A percentile compares a stretch with the other conserved stretches of the same genome.
Evolutionary conservation across 2,113 vertebrate species (phyloP).

Genomic region (Mastomys natalensis): DNA sequence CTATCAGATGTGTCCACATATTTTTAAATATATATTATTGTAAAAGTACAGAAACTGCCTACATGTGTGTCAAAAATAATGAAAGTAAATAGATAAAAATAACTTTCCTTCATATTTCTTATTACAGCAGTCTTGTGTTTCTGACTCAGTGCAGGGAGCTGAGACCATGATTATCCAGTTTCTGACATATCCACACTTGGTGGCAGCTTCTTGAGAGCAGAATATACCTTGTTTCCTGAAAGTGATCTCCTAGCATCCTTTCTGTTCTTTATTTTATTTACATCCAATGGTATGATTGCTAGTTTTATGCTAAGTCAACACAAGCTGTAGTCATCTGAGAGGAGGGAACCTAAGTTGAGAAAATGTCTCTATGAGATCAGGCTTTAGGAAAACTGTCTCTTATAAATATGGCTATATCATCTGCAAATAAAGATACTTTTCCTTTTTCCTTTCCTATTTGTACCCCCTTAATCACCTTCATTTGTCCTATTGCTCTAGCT

Average conservation of each 20-base stretch:
- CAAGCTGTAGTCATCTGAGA: not conserved
- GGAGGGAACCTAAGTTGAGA: not conserved
- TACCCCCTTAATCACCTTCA: no score
- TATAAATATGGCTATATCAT: no score
- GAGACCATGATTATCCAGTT: not conserved
- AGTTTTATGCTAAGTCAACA: not conserved
- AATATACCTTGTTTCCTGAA: not conserved
- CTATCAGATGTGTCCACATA: not conserved
- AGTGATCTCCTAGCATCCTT: not conserved
- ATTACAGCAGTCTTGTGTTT: not conserved
- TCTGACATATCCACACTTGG: not conserved
- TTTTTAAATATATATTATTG: slow-evolving; percentile 16
- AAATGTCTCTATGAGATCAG: not conserved
- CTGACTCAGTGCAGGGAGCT: not conserved
- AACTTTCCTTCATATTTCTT: not conserved
- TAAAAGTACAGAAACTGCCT: not conserved
- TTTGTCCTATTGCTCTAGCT: no score
- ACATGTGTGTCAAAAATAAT: not conserved
- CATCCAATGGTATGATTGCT: not conserved
- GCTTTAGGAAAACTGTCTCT: not conserved
- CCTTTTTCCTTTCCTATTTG: no score
- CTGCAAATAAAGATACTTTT: no score
- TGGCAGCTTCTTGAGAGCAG: not conserved
- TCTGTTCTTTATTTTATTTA: not conserved
- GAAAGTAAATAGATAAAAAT: not conserved